A percentile compares a stretch with the other conserved stretches of the same genome.
These are phyloP conservation scores for Lottia gigantea DNA, from an alignment of 2,888 invertebrate species.

Conservation along the genomic window DNA sequence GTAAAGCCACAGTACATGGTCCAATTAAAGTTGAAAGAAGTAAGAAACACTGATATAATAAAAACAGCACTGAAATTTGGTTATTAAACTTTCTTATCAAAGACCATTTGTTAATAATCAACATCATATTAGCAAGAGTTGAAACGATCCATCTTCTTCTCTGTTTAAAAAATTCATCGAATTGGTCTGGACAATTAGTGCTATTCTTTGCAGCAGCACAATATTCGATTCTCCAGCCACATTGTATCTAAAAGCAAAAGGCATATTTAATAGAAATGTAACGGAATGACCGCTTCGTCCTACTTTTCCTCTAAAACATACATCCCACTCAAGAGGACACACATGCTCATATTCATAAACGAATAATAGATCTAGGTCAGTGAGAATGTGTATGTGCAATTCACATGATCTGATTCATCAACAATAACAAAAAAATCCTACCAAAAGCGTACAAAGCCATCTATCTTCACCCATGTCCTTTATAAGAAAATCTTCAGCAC, in stretches of 20 bases:
- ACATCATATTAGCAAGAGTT: conserved; percentile 56
- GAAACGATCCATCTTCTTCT: conserved; percentile 62
- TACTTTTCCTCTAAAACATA: too few species aligned
- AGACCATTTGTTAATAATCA: conserved; percentile 49
- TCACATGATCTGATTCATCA: not conserved
- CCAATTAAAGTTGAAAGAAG: conserved; percentile 57
- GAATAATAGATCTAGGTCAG: not conserved
- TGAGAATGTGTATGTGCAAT: not conserved
- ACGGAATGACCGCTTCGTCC: too few species aligned
- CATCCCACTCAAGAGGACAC: too few species aligned
- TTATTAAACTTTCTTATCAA: conserved; percentile 47
- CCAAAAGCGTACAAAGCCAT: conserved; percentile 61
- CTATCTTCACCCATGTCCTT: conserved; percentile 64
- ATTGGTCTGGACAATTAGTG: conserved; percentile 61
- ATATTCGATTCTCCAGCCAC: conserved; percentile 64
- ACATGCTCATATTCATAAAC: too few species aligned
- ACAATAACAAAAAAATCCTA: conserved; percentile 25
- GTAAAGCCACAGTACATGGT: conserved; percentile 51
- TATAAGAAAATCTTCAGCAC: conserved; percentile 56
- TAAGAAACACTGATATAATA: conserved; percentile 56
- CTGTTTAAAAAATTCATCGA: conserved; percentile 65
- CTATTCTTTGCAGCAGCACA: conserved; percentile 60
- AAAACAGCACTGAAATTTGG: conserved; percentile 52
- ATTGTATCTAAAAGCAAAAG: conserved; percentile 43
- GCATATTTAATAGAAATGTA: too few species aligned